phyloP scores from a whole-genome alignment of 2,797 vertebrate species.

The Crocodylus rhombifer region DNA sequence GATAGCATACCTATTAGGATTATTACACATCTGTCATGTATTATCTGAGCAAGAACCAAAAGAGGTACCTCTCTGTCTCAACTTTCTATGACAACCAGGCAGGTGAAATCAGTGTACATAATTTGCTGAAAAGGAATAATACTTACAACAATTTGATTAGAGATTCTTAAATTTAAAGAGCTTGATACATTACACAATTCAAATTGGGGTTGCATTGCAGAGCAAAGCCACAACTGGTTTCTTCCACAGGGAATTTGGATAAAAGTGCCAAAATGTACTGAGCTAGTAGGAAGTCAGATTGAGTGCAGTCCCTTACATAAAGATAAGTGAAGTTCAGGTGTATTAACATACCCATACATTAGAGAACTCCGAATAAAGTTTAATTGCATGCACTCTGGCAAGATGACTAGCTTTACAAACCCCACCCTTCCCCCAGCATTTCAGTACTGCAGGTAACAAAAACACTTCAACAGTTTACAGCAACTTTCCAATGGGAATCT shows the following conservation, averaged over 20 bases:
- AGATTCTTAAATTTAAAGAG: not conserved
- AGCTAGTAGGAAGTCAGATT: not conserved
- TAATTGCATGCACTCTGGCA: slow-evolving; percentile 2
- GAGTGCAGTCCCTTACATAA: not conserved
- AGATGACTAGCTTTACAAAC: not conserved
- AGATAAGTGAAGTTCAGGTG: not conserved
- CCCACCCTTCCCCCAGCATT: not conserved
- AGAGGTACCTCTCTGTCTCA: not conserved
- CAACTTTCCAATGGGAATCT: not conserved
- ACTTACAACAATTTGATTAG: not conserved
- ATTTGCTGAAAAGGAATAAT: accelerated
- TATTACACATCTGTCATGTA: not conserved
- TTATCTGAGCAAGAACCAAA: not conserved
- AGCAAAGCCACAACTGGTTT: not conserved
- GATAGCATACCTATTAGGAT: not conserved
- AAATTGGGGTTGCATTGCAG: not conserved
- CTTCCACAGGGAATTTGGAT: not conserved
- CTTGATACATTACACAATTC: not conserved
- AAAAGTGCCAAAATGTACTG: not conserved
- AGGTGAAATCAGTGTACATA: not conserved
- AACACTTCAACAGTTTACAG: not conserved
- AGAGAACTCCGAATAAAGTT: not conserved
- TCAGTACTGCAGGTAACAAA: not conserved
- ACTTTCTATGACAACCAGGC: not conserved
- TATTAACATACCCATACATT: not conserved